phyloP scores from a whole-genome alignment of 1,140 invertebrate species.

The Lasioglossum baleicum region DNA sequence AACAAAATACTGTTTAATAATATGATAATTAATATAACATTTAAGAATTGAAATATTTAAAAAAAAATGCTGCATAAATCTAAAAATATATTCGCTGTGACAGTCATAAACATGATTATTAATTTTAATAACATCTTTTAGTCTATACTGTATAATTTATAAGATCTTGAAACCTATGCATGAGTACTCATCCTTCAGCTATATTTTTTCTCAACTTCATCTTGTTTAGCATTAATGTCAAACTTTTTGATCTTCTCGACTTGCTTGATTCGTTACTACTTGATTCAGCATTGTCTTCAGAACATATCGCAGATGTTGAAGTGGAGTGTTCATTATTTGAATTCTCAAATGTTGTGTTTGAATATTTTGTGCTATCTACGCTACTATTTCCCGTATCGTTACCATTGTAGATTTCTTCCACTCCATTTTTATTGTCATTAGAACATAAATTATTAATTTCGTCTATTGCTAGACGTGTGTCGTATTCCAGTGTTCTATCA shows the following conservation, averaged over 20 bases:
- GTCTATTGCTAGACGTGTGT: background rate
- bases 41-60: no score
- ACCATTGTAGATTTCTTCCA: background rate
- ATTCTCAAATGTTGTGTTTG: background rate
- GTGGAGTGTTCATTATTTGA: background rate
- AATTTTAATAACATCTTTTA: background rate
- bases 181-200: background rate
- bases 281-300: background rate
- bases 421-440: background rate
- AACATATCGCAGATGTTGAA: background rate
- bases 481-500: background rate
- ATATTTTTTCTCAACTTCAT: background rate
- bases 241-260: background rate
- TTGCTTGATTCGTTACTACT: background rate
- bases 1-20: no score
- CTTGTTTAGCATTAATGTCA: constrained; percentile 21
- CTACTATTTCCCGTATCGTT: background rate
- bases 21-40: no score
- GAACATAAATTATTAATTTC: constrained; percentile 1
- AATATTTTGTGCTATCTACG: background rate
- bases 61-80: no score
- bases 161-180: background rate
- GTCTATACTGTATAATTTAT: background rate
- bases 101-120: background rate
- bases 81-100: no score